Evolutionary conservation across 2,888 invertebrate genomes (phyloP).

Genomic region (Carpatolechia fugitivella): DNA sequence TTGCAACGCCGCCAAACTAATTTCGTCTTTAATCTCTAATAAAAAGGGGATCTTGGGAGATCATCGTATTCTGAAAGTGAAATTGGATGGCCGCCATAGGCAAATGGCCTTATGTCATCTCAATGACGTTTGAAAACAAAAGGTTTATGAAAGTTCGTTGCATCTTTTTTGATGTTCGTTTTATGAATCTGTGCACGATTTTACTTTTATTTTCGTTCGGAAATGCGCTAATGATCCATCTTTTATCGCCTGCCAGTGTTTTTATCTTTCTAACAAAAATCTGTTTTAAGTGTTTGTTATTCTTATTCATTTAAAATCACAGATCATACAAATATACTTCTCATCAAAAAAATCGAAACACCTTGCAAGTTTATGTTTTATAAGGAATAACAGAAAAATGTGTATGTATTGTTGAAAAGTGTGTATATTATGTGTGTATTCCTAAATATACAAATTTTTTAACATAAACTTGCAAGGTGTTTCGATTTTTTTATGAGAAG

Average conservation of each 20-base stretch:
- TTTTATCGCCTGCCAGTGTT: constrained; percentile 5
- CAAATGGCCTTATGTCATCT: constrained; percentile 61
- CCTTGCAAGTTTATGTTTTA: no score
- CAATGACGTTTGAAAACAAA: constrained; percentile 53
- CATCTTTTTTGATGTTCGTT: constrained; percentile 8
- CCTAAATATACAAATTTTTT: no score
- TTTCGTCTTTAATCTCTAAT: not conserved
- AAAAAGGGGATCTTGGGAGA: not conserved
- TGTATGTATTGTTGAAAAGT: no score
- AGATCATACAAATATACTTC: no score
- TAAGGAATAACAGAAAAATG: no score
- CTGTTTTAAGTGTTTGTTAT: no score
- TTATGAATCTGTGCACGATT: constrained; percentile 12
- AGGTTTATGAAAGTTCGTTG: constrained; percentile 22
- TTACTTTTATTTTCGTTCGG: constrained; percentile 11
- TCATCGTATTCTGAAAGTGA: constrained; percentile 1
- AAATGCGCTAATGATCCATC: constrained; percentile 12
- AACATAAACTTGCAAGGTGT: no score
- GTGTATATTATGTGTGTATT: no score
- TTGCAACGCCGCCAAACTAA: not conserved
- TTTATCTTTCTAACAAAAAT: not conserved
- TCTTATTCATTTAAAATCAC: no score
- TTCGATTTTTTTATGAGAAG: no score
- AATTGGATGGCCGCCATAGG: constrained; percentile 55
- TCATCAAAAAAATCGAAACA: no score